These are phyloP conservation scores for Herminia tarsipennalis DNA, from an alignment of 2,888 invertebrate genomes.

Conservation along the genomic window DNA sequence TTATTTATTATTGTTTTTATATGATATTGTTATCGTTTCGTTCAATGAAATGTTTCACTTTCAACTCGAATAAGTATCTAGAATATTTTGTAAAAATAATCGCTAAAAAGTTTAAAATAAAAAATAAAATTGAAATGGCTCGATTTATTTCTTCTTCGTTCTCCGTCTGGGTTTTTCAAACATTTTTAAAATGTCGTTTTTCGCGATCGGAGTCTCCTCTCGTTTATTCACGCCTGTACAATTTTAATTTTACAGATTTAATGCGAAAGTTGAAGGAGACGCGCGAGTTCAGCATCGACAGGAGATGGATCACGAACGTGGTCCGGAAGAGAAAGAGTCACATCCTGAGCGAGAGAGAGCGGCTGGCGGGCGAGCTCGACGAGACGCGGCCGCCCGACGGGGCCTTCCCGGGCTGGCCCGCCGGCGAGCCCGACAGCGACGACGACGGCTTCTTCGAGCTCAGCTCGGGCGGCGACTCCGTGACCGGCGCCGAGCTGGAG, in stretches of 20 bases:
- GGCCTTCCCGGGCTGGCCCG: background rate
- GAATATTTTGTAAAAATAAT: no score
- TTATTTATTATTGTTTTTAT: no score
- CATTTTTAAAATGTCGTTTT: no score
- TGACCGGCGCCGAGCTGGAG: conserved; percentile 13
- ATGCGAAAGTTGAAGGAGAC: conserved; percentile 22
- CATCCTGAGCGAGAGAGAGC: conserved; percentile 36
- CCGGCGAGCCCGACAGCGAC: conserved; percentile 53
- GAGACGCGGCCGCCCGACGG: conserved; percentile 12
- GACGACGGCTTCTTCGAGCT: conserved; percentile 80
- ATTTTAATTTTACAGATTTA: conserved; percentile 35
- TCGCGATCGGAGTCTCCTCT: no score
- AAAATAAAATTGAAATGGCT: no score
- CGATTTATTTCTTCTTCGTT: no score
- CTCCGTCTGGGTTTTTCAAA: no score
- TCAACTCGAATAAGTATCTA: no score
- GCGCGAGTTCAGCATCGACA: conserved; percentile 50
- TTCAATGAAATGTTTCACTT: no score
- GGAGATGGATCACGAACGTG: conserved; percentile 47
- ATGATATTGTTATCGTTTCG: no score
- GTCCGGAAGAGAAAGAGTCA: conserved; percentile 41
- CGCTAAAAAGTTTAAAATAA: no score
- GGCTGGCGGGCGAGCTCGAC: conserved; percentile 16
- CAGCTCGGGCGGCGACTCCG: conserved; percentile 58
- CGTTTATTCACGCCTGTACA: no score